Percentiles rank a stretch among this genome's conserved stretches.
Conservation (phyloP, 2,113 vertebrate species). For the Cynoglossus semilaevis region DNA sequence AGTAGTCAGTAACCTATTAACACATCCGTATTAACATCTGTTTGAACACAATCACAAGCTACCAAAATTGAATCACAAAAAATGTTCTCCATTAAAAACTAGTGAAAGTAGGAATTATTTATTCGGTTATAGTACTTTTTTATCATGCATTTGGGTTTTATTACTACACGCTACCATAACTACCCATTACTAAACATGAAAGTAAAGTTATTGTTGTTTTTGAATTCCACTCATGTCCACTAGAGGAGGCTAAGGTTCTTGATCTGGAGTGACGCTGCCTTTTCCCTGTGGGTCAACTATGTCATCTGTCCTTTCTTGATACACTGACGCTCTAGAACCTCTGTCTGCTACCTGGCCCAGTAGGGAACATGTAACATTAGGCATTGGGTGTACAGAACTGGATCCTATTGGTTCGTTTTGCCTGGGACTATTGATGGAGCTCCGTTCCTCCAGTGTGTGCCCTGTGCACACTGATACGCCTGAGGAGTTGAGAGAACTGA, state of each 20-base stretch:
- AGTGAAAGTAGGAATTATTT: not conserved
- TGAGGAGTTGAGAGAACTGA: conserved; percentile 53
- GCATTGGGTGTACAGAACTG: conserved; percentile 43
- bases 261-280: conserved; percentile 8
- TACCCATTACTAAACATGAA: not conserved
- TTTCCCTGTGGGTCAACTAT: conserved; percentile 5
- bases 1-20: not conserved
- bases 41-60: not conserved
- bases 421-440: conserved; percentile 40
- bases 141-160: not conserved
- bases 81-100: not conserved
- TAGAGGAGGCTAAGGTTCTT: conserved; percentile 30
- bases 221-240: conserved; percentile 41
- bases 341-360: conserved; percentile 32
- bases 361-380: conserved; percentile 21
- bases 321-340: conserved; percentile 26
- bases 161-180: not conserved
- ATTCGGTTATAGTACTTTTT: not conserved
- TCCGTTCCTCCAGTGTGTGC: conserved; percentile 27
- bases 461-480: conserved; percentile 24
- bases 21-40: not conserved
- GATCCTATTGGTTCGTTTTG: conserved; percentile 61
- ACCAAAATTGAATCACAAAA: not conserved
- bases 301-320: conserved; percentile 41
- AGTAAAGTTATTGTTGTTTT: conserved; percentile 5